These are phyloP conservation scores for Rhynchopsitta pachyrhyncha DNA, from an alignment of 2,113 vertebrate genomes.

Conservation along the genomic window DNA sequence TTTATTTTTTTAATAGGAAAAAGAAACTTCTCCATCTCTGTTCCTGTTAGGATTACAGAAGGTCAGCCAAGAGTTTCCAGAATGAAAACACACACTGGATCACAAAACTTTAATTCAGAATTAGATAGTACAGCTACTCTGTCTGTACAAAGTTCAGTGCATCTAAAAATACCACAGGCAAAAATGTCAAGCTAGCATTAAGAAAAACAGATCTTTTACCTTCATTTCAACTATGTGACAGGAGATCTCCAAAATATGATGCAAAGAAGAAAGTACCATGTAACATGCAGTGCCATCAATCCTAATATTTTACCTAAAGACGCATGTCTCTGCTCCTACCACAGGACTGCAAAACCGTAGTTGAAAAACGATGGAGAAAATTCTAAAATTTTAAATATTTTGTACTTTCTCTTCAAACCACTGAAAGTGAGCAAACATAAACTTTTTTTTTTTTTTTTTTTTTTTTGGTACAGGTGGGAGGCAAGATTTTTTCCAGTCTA, in stretches of 20 bases:
- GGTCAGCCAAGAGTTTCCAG: neutral
- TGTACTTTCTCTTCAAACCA: neutral
- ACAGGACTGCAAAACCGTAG: neutral
- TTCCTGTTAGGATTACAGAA: neutral
- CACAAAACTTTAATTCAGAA: neutral
- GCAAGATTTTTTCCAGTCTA: neutral
- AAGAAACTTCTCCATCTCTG: neutral
- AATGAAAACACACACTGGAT: neutral
- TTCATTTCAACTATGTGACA: neutral
- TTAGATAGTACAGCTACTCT: neutral
- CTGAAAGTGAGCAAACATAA: neutral
- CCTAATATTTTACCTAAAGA: neutral
- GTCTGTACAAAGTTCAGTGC: neutral
- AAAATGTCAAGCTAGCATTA: neutral
- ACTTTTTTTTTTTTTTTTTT: neutral
- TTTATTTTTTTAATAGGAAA: neutral
- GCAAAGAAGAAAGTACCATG: neutral
- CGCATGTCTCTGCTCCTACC: accelerated
- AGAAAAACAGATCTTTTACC: neutral
- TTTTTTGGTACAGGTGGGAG: neutral
- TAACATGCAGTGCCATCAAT: neutral
- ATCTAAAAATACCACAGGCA: neutral
- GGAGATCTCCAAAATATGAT: neutral
- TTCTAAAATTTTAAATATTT: neutral
- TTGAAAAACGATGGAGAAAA: neutral